Base-by-base conservation (phyloP, 2,113 vertebrate species). In the Myxocyprinus asiaticus region DNA sequence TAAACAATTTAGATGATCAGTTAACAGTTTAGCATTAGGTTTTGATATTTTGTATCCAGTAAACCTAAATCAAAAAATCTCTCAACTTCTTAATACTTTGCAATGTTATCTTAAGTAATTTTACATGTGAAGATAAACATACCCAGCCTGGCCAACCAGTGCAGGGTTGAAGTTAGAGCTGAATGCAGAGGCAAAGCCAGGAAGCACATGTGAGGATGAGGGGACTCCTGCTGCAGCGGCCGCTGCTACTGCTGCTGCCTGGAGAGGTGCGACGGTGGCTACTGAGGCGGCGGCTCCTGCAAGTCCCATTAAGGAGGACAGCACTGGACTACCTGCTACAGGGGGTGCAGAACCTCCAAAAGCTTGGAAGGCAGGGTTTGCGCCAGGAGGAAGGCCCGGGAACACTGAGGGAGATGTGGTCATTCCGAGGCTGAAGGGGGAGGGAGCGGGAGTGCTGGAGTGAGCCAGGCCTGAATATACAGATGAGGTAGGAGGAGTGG, bases 91-190 rank as follows among this genome's bases (percentile, higher is more conserved):
- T 33, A 33, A 33, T 33, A 33, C 22, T 33, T 33, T 33, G 22
- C 10, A 55, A 10, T 4, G 9, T 58, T 6, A n/a, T 56, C n/a
- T 15, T n/a, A 58, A 5, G n/a, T 7, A 15, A 58, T 6, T 3
- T 15, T n/a, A n/a, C 55, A 68, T 4, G 9, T 11, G 11, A 70
- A 9, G 4, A 56, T 74, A 64, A 80, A 92, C 94, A 33, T 90
- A 95, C 95, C 95, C 91, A 80, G 94, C 91, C 87, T 95, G 94
- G 4, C 94, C 90, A 85, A 97, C 96, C 82, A 98, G 87, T 79
- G 95, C 93, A 78, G 97, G 94, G 88, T 95, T 95, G 89, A 98
- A 98, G 88, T 94, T 99, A 84, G 97, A 97, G 89, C 97, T 99
- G 90, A 98, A 98, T 3, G 96, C 96, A 3, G 98, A 98, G 5